Base-by-base conservation (phyloP, 2,888 invertebrate species). In the Cerastis leucographa region DNA sequence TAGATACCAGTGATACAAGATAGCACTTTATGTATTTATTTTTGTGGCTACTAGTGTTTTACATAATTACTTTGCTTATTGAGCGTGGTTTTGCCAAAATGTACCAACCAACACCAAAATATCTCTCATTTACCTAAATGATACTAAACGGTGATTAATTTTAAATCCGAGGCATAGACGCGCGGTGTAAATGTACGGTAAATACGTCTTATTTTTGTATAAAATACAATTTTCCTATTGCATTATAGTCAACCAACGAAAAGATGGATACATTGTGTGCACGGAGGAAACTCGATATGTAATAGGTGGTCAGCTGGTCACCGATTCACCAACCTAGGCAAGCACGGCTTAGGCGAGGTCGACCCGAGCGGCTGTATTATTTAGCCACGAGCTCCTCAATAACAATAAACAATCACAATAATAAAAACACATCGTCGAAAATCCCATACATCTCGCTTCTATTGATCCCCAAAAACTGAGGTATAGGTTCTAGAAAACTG, bases 1-100 rank as follows among this genome's bases (percentile, higher is more conserved):
- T 93, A 91, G 89, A 89, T 91, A 86, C 85, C 78, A 83, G 76
- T 79, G 83, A 79, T 81, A 85, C 71, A 73, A 85, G 79, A 79
- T 86, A 83, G 72, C 72, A 69, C 54, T 77, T 70, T 74, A 75
- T 66, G 70, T 78, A 70, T 79, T 84, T 76, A 80, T 71, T 80
- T 68, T 83, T 75, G 77, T 80, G 71, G 76, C 46, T 67, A 69
- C 64, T 72, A 35, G 29, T 66, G 59, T 68, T 75, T 40, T 76
- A 67, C 29, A 54, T 67, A 71, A 69, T 29, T 12, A 64, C 12
- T 59, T 61, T 25, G 49, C 1, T 19, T 3, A 65, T 40, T 51
- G 9, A 42, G 62, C 6, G 7, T 19, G 14, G 17, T n/a, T n/a
- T 19, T 51, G 51, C 6, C 51, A n/a, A 64, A 44, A 54, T 42